phyloP scores from a whole-genome alignment of 2,888 invertebrate species.

The Lasioglossum morio region DNA sequence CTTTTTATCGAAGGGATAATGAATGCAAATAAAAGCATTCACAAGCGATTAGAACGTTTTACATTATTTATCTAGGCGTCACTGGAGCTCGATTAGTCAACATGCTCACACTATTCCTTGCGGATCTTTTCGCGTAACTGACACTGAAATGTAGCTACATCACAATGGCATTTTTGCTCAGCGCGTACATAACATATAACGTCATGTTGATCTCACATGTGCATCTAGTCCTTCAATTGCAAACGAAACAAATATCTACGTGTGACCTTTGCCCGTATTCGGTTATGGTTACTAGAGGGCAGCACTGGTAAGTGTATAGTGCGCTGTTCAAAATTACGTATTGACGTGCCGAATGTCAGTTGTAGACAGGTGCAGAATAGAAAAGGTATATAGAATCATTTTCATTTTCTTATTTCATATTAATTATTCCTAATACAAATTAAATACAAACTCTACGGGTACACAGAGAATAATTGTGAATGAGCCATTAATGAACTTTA shows the following conservation, averaged over 20 bases:
- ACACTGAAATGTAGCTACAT: constrained; percentile 19
- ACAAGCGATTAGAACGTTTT: constrained; percentile 38
- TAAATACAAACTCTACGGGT: not conserved
- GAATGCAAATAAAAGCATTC: constrained; percentile 25
- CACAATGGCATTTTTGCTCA: constrained; percentile 23
- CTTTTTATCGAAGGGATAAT: not conserved
- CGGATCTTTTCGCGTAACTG: constrained; percentile 28
- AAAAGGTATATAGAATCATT: not conserved
- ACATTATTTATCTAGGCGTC: constrained; percentile 28
- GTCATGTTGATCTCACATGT: constrained; percentile 1
- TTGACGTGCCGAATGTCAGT: not conserved
- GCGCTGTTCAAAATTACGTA: not conserved
- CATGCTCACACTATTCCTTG: not conserved
- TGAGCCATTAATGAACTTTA: not conserved
- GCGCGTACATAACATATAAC: constrained; percentile 1
- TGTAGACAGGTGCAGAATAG: not conserved
- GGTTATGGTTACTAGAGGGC: constrained; percentile 37
- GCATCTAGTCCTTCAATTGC: constrained; percentile 14
- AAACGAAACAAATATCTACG: constrained; percentile 28
- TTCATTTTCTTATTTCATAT: not conserved
- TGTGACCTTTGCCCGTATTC: constrained; percentile 42
- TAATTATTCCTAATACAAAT: no score
- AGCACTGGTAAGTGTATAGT: not conserved
- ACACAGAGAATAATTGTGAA: not conserved
- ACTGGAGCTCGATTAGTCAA: not conserved